These are phyloP conservation scores for Agelas oroides DNA, from an alignment of 37 sponge, comb jelly and placozoan species.

Conservation along the genomic window DNA sequence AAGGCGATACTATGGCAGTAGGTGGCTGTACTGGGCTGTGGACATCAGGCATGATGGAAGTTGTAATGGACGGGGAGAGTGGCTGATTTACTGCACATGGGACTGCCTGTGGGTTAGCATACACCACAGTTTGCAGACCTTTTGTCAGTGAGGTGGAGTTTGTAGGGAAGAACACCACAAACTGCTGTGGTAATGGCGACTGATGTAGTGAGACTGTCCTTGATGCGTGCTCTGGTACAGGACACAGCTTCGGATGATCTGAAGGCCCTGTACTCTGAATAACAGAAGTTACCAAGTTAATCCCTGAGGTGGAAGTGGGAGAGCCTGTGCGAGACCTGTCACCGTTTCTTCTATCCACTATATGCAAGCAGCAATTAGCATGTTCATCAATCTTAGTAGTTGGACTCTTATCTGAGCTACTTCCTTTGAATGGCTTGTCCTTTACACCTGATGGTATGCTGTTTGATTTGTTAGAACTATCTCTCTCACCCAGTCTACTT, in stretches of 20 bases:
- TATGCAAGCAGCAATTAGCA: too few relatives aligned
- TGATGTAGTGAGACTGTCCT: constrained; percentile 14
- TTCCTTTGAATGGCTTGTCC: too few relatives aligned
- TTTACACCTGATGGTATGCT: too few relatives aligned
- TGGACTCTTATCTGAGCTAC: too few relatives aligned
- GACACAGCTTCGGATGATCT: too few relatives aligned
- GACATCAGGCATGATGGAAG: not conserved
- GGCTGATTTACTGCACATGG: not conserved
- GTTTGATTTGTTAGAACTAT: too few relatives aligned
- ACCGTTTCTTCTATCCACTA: too few relatives aligned
- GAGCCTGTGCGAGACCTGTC: too few relatives aligned
- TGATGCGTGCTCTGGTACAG: too few relatives aligned
- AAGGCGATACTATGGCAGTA: not conserved
- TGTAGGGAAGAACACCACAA: constrained; percentile 32
- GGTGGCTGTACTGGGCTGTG: not conserved
- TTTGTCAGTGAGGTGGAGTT: not conserved
- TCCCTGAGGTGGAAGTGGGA: not conserved
- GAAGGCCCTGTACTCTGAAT: constrained; percentile 10
- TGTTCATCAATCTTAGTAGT: not conserved
- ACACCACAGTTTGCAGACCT: not conserved
- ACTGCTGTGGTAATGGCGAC: constrained; percentile 27
- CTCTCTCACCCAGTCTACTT: too few relatives aligned
- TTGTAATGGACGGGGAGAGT: not conserved
- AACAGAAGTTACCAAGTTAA: not conserved
- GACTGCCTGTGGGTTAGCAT: not conserved